Conservation (phyloP, 1,140 invertebrate genomes). For the Camponotus floridanus region DNA sequence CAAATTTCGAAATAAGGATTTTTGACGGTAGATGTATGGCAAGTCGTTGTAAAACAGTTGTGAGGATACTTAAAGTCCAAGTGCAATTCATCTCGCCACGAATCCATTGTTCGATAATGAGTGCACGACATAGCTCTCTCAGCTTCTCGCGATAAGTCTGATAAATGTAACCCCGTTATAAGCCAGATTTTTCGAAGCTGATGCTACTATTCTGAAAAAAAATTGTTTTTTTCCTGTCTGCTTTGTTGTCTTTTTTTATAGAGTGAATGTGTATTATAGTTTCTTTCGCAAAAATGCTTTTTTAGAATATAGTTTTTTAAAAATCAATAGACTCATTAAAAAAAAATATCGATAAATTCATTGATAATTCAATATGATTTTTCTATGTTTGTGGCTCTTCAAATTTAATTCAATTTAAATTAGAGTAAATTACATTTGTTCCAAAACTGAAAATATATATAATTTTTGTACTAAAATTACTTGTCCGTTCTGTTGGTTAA, state of each 20-base stretch:
- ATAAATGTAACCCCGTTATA: constrained; percentile 1
- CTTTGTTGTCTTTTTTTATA: background rate
- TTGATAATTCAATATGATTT: background rate
- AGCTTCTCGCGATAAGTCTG: background rate
- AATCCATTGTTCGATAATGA: constrained; percentile 47
- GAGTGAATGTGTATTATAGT: background rate
- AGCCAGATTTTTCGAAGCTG: background rate
- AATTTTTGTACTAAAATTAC: constrained; percentile 5
- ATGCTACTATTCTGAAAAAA: background rate
- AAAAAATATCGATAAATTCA: too few relatives aligned
- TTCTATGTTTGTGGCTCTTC: background rate
- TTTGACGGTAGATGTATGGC: background rate
- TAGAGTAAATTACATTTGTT: too few relatives aligned
- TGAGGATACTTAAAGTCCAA: constrained; percentile 39
- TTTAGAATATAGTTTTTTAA: background rate
- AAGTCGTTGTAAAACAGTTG: constrained; percentile 12
- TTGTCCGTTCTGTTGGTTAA: background rate
- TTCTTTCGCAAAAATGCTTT: background rate
- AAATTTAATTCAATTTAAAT: constrained; percentile 2
- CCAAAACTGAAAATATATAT: background rate
- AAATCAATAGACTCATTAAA: background rate
- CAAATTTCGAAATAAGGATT: constrained; percentile 22
- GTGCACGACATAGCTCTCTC: constrained; percentile 58
- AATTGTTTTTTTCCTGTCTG: background rate
- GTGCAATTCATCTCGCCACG: constrained; percentile 37